Evolutionary conservation across 2,113 vertebrate species (phyloP).

Genomic region (Enhydra lutris): DNA sequence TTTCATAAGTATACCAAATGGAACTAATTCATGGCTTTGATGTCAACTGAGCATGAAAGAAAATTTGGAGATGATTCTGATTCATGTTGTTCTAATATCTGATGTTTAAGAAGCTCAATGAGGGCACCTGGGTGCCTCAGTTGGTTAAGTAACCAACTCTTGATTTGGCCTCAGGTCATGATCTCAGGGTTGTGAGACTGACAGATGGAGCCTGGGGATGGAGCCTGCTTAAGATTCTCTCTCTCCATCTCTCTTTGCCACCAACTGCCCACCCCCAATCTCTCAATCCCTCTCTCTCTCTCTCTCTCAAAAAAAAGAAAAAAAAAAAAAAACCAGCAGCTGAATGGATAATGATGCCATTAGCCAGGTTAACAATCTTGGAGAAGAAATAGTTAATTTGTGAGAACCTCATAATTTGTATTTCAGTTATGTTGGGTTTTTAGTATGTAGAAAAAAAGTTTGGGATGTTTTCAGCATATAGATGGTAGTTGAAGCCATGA

Average conservation of each 20-base stretch:
- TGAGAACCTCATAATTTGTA: not conserved
- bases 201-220: not conserved
- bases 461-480: not conserved
- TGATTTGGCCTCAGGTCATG: not conserved
- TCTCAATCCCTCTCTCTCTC: not conserved
- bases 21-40: not conserved
- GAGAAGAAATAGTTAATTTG: not conserved
- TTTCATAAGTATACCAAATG: not conserved
- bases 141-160: not conserved
- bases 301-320: not conserved
- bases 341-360: not conserved
- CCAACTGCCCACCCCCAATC: not conserved
- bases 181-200: not conserved
- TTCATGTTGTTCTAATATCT: not conserved
- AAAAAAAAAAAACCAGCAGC: not conserved
- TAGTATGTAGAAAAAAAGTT: not conserved
- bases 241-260: not conserved
- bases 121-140: not conserved
- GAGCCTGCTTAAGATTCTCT: not conserved
- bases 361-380: not conserved
- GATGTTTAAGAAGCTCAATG: not conserved
- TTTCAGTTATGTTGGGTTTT: not conserved
- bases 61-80: not conserved
- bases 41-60: not conserved
- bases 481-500: not conserved